A percentile compares a stretch with the other conserved stretches of the same genome.
These are phyloP conservation scores for Prunella strophiata DNA, from an alignment of 2,797 vertebrate species.

Conservation along the genomic window DNA sequence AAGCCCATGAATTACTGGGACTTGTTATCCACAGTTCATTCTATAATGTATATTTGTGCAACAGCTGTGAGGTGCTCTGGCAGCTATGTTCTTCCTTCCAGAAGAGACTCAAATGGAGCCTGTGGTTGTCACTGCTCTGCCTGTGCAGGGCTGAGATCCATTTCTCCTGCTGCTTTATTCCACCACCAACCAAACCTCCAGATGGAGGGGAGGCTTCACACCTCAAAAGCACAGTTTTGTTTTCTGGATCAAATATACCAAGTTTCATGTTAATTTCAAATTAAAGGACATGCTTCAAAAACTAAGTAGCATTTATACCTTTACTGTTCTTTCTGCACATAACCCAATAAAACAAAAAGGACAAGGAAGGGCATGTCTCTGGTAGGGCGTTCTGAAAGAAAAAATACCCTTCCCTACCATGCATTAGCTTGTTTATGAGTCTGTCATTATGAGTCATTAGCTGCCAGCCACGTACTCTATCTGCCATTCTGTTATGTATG, in stretches of 20 bases:
- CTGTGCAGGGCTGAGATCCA: not conserved
- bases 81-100: not conserved
- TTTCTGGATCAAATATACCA: not conserved
- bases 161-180: constrained; percentile 30
- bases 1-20: not conserved
- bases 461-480: not conserved
- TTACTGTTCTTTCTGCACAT: not conserved
- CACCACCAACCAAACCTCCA: constrained; percentile 17
- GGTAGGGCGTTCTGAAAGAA: not conserved
- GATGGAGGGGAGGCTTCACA: constrained; percentile 34
- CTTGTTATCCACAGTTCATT: not conserved
- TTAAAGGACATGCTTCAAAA: not conserved
- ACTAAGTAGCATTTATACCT: not conserved
- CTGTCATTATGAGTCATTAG: not conserved
- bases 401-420: not conserved
- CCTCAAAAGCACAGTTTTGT: not conserved
- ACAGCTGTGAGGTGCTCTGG: not conserved
- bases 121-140: not conserved
- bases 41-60: not conserved
- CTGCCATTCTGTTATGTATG: not conserved
- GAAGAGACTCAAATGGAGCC: not conserved
- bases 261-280: not conserved
- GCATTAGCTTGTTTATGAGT: not conserved
- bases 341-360: not conserved
- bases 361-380: not conserved